Conservation (phyloP, 1,140 invertebrate species). For the Arion vulgaris region DNA sequence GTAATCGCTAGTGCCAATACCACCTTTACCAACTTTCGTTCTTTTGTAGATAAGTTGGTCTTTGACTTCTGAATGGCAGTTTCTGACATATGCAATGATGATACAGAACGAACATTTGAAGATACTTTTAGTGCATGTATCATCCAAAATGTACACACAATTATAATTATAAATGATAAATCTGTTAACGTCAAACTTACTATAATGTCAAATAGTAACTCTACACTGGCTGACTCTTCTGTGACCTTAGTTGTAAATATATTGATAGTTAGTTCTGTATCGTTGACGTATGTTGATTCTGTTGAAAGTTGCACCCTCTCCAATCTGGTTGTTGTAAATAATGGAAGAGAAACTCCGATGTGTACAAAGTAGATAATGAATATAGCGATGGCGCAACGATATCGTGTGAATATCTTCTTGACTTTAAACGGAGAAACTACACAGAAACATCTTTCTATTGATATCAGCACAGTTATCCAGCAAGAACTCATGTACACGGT, state of each 20-base stretch:
- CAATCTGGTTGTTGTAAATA: neutral
- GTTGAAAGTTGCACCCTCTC: neutral
- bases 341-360: neutral
- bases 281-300: neutral
- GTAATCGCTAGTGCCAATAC: neutral
- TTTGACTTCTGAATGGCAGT: neutral
- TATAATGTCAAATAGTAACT: neutral
- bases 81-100: neutral
- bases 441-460: constrained; percentile 1
- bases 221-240: neutral
- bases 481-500: neutral
- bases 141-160: neutral
- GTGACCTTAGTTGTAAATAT: neutral
- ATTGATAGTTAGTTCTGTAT: neutral
- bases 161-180: neutral
- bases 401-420: neutral
- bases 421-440: constrained; percentile 1
- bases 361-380: neutral
- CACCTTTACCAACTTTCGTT: neutral
- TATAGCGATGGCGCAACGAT: neutral
- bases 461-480: neutral
- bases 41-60: neutral
- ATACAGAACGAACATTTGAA: neutral
- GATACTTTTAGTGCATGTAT: neutral
- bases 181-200: neutral